Evolutionary conservation across 1,140 invertebrate species (phyloP).

Genomic region (Heliconius hewitsoni): DNA sequence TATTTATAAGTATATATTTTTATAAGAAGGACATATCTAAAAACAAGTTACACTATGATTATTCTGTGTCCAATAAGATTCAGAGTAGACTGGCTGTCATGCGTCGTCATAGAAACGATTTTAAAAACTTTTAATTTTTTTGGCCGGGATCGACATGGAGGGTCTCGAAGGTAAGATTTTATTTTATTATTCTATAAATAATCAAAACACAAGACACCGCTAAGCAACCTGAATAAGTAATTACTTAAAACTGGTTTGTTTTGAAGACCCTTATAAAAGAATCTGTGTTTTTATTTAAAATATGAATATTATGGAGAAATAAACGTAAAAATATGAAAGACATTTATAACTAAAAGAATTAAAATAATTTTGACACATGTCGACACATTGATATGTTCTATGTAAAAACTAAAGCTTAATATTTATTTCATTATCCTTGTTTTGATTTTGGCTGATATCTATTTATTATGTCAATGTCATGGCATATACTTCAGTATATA

Average conservation of each 20-base stretch:
- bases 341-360: background rate
- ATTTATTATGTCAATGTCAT: conserved; percentile 12
- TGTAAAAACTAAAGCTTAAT: background rate
- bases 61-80: conserved; percentile 55
- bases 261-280: conserved; percentile 46
- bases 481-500: background rate
- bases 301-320: background rate
- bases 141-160: conserved; percentile 74
- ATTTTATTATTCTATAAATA: conserved; percentile 40
- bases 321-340: background rate
- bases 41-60: conserved; percentile 20
- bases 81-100: conserved; percentile 67
- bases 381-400: background rate
- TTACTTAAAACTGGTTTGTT: conserved; percentile 49
- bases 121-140: conserved; percentile 76
- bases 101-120: conserved; percentile 81
- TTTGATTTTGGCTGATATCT: background rate
- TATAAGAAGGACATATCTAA: conserved; percentile 5
- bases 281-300: background rate
- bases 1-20: conserved; percentile 1
- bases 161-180: conserved; percentile 71
- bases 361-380: background rate
- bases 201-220: background rate
- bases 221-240: background rate
- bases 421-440: conserved; percentile 11